Conservation (phyloP, 2,113 vertebrate species). For the Psittacula cyanocephala region DNA sequence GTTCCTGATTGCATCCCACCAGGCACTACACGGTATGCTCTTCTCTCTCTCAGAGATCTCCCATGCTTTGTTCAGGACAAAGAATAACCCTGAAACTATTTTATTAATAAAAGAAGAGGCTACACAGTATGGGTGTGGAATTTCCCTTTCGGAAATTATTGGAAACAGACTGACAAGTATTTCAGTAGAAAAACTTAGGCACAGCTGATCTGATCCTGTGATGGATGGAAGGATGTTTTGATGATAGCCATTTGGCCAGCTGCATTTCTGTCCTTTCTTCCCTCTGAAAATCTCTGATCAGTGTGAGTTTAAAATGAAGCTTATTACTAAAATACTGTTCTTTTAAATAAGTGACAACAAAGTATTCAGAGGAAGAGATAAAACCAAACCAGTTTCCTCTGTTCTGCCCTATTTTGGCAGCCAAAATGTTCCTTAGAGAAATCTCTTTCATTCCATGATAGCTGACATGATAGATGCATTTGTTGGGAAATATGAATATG, state of each 20-base stretch:
- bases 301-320: neutral
- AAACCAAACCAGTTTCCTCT: neutral
- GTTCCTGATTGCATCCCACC: neutral
- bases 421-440: neutral
- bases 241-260: neutral
- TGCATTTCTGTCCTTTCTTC: neutral
- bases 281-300: neutral
- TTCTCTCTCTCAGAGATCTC: neutral
- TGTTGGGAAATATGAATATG: neutral
- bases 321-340: neutral
- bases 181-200: neutral
- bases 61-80: neutral
- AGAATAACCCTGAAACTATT: neutral
- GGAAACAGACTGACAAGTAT: neutral
- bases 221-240: neutral
- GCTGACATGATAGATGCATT: neutral
- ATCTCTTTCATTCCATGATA: neutral
- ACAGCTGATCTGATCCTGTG: neutral
- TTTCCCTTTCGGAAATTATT: neutral
- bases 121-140: neutral
- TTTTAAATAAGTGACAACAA: neutral
- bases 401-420: neutral
- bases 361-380: neutral
- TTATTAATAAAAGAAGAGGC: neutral
- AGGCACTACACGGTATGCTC: neutral